Conservation (phyloP, 2,113 vertebrate genomes). For the Carassius auratus region DNA sequence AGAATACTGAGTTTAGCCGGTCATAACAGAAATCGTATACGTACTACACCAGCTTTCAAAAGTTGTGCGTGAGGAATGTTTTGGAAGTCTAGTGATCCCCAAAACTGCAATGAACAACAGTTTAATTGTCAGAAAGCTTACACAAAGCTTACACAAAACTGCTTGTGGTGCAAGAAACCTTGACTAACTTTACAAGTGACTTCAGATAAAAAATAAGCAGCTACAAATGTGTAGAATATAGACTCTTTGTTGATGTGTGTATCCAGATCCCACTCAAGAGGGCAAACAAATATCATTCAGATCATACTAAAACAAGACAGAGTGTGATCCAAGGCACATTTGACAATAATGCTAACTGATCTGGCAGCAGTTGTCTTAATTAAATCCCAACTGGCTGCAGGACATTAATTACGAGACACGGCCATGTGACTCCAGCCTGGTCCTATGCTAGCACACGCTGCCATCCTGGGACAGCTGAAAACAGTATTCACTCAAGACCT, state of each 20-base stretch:
- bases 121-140: too few species aligned
- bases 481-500: not conserved
- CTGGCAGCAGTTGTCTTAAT: conserved; percentile 7
- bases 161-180: not conserved
- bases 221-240: not conserved
- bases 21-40: not conserved
- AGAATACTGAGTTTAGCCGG: not conserved
- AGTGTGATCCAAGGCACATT: not conserved
- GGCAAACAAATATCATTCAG: not conserved
- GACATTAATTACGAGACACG: conserved; percentile 15
- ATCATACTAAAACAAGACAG: not conserved
- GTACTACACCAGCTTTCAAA: too few species aligned
- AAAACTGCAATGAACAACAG: too few species aligned
- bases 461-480: not conserved
- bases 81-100: too few species aligned
- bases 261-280: not conserved
- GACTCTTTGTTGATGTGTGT: not conserved
- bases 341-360: conserved; percentile 3
- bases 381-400: conserved; percentile 7
- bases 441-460: not conserved
- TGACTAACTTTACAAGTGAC: not conserved
- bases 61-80: too few species aligned
- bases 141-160: not conserved
- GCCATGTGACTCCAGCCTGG: conserved; percentile 8
- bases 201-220: not conserved